phyloP scores from a whole-genome alignment of 1,140 invertebrate genomes.

The Drosophila ohnishii region DNA sequence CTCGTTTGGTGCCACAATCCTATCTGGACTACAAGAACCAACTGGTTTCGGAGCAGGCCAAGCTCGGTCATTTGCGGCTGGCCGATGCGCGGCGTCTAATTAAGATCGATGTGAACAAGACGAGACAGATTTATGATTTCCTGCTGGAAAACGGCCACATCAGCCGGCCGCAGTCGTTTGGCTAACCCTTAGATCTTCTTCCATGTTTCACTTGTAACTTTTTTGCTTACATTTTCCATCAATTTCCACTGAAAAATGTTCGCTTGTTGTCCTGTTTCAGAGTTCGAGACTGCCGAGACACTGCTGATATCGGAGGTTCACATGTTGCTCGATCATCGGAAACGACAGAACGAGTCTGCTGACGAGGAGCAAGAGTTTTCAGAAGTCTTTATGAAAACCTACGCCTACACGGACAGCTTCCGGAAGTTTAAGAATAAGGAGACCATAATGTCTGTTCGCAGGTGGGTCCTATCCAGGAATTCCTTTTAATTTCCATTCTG shows the following conservation, averaged over 20 bases:
- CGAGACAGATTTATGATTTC: conserved; percentile 94
- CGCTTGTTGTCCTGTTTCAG: conserved; percentile 85
- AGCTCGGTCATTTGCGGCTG: conserved; percentile 88
- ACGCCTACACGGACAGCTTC: conserved; percentile 98
- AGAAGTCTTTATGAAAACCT: conserved; percentile 99
- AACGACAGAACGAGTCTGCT: conserved; percentile 98
- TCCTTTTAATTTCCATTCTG: not conserved
- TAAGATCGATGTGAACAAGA: conserved; percentile 97
- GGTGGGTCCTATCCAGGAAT: conserved; percentile 84
- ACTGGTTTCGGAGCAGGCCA: conserved; percentile 90
- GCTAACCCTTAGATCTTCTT: conserved; percentile 32
- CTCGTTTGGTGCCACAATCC: conserved; percentile 89
- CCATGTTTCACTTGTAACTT: conserved; percentile 72
- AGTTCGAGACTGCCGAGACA: conserved; percentile 99
- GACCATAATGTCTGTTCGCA: conserved; percentile 97
- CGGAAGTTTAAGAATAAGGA: conserved; percentile 99
- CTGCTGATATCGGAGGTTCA: conserved; percentile 99
- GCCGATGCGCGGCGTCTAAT: conserved; percentile 91
- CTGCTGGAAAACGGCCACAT: conserved; percentile 89
- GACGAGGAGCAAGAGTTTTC: conserved; percentile 99
- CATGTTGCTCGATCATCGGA: conserved; percentile 98
- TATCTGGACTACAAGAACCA: conserved; percentile 91
- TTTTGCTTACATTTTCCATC: not conserved
- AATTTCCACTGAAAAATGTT: not conserved
- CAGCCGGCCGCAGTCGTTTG: conserved; percentile 83